These are phyloP conservation scores for Trichogramma pretiosum DNA, from an alignment of 1,140 invertebrate genomes.

Conservation along the genomic window DNA sequence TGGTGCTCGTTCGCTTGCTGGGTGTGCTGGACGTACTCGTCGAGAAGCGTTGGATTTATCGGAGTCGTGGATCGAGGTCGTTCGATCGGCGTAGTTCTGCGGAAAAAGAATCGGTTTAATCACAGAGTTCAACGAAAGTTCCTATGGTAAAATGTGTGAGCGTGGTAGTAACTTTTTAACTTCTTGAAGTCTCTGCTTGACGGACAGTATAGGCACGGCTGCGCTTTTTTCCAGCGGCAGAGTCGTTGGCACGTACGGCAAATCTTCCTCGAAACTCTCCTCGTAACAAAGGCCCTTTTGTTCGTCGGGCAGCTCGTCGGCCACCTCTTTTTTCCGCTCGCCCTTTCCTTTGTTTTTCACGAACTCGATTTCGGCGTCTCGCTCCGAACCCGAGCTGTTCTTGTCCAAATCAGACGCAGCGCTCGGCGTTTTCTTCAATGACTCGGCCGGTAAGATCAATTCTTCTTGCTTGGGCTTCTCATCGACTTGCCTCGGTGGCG, in stretches of 20 bases:
- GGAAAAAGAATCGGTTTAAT: no score
- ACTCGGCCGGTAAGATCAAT: conserved; percentile 2
- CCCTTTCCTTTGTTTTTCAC: conserved; percentile 37
- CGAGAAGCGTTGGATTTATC: conserved; percentile 65
- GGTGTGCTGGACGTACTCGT: conserved; percentile 55
- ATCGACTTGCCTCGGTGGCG: background rate
- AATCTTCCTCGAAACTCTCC: conserved; percentile 77
- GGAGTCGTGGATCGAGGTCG: conserved; percentile 78
- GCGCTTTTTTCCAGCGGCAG: conserved; percentile 72
- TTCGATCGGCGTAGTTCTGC: conserved; percentile 75
- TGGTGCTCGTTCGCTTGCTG: conserved; percentile 47
- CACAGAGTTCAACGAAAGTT: no score
- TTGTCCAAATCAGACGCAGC: conserved; percentile 45
- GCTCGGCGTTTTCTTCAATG: conserved; percentile 26
- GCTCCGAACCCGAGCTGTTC: conserved; percentile 72
- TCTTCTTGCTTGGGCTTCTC: conserved; percentile 7
- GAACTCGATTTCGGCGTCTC: conserved; percentile 57
- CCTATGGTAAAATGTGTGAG: no score
- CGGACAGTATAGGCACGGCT: conserved; percentile 69
- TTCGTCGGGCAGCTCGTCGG: conserved; percentile 46
- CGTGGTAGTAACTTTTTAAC: no score
- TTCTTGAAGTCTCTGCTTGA: conserved; percentile 62
- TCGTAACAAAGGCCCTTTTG: conserved; percentile 67
- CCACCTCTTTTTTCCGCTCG: conserved; percentile 26
- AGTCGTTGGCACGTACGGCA: conserved; percentile 79